Conservation (phyloP, 2,888 invertebrate species). For the Chorisops tibialis region DNA sequence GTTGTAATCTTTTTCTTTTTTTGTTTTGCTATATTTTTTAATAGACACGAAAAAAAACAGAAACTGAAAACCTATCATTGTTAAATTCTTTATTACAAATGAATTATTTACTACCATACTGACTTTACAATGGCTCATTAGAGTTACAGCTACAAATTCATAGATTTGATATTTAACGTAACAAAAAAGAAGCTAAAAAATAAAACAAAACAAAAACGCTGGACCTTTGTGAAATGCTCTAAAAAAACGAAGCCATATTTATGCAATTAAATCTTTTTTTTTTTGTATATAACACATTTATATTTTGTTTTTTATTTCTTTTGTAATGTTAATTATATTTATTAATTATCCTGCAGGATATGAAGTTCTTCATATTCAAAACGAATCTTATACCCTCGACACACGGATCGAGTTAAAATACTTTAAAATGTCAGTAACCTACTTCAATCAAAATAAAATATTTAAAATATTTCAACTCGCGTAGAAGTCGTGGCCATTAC, state of each 20-base stretch:
- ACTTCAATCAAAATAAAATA: too few relatives aligned
- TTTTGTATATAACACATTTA: not conserved
- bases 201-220: conserved; percentile 5
- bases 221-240: too few relatives aligned
- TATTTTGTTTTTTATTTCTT: not conserved
- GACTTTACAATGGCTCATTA: not conserved
- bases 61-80: not conserved
- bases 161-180: not conserved
- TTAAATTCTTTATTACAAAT: not conserved
- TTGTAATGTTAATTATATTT: not conserved
- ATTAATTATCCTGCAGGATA: too few relatives aligned
- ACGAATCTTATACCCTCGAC: too few relatives aligned
- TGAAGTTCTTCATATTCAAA: too few relatives aligned
- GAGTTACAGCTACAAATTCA: not conserved
- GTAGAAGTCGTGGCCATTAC: too few relatives aligned
- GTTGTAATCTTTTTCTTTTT: not conserved
- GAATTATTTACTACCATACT: too few relatives aligned
- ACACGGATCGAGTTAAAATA: too few relatives aligned
- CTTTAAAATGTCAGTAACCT: too few relatives aligned
- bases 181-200: not conserved
- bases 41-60: not conserved
- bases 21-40: not conserved
- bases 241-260: conserved; percentile 12
- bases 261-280: conserved; percentile 12
- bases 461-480: too few relatives aligned